These are phyloP conservation scores for Drosophila incognita DNA, from an alignment of 2,888 invertebrate species.

Conservation along the genomic window DNA sequence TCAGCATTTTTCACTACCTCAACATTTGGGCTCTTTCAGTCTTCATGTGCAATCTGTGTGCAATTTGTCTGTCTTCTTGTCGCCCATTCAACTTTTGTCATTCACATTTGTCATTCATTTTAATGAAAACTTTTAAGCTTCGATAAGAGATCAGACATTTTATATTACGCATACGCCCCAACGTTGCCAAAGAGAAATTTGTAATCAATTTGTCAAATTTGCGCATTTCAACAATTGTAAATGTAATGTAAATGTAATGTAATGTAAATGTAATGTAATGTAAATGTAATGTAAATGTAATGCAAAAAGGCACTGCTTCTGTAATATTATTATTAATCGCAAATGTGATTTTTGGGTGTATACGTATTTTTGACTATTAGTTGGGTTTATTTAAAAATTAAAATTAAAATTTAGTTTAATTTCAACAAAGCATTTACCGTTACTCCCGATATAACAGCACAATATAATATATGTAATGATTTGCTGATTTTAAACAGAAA, in stretches of 20 bases:
- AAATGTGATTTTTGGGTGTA: not conserved
- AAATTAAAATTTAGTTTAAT: not conserved
- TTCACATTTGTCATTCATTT: constrained; percentile 30
- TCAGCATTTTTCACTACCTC: constrained; percentile 36
- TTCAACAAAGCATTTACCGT: not conserved
- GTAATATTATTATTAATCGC: not conserved
- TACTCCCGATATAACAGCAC: not conserved
- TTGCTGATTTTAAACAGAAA: not conserved
- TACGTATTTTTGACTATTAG: not conserved
- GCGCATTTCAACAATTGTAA: not conserved
- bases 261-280: too few species aligned
- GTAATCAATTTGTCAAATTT: not conserved
- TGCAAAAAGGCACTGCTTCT: not conserved
- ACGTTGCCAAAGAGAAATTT: not conserved
- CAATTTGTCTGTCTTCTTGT: not conserved
- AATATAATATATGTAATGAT: not conserved
- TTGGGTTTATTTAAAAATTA: not conserved
- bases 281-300: too few species aligned
- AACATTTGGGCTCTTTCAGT: constrained; percentile 29
- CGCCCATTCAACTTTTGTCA: constrained; percentile 31
- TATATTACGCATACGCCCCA: constrained; percentile 28
- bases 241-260: too few species aligned
- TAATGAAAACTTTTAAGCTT: constrained; percentile 27
- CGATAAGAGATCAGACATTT: constrained; percentile 20
- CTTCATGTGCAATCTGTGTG: constrained; percentile 3